These are phyloP conservation scores for Ailurus styani DNA, from an alignment of 2,113 vertebrate genomes.

Conservation along the genomic window DNA sequence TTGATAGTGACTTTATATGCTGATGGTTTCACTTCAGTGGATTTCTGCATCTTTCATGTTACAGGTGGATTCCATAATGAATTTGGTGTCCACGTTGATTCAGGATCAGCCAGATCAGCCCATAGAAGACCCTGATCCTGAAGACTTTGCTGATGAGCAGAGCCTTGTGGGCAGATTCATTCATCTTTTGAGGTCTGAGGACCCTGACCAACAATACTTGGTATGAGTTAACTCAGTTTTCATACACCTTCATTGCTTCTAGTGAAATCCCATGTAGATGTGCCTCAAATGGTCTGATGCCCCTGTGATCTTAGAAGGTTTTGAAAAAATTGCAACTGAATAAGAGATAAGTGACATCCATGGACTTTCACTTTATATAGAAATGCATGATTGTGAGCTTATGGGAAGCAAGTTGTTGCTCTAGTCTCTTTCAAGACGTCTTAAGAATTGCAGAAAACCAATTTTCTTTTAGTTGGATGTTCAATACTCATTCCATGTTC, in stretches of 20 bases:
- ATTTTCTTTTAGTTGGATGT: neutral
- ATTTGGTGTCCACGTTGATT: slow-evolving; percentile 93
- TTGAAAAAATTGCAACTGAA: neutral
- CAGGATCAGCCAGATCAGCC: slow-evolving; percentile 99
- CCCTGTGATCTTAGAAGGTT: neutral
- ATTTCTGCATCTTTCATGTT: neutral
- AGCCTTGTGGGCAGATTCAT: slow-evolving; percentile 97
- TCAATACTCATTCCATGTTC: neutral
- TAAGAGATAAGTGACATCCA: neutral
- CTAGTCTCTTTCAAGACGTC: neutral
- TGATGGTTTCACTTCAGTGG: neutral
- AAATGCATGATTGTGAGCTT: neutral
- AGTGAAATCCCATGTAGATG: neutral
- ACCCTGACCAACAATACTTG: slow-evolving; percentile 97
- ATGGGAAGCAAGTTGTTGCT: neutral
- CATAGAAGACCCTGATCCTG: slow-evolving; percentile 95
- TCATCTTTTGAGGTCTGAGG: slow-evolving; percentile 94
- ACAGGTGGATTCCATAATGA: slow-evolving; percentile 97
- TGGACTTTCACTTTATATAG: neutral
- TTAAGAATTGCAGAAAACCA: neutral
- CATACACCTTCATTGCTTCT: neutral
- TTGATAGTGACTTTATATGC: neutral
- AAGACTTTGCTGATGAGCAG: slow-evolving; percentile 98
- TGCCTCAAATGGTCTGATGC: neutral
- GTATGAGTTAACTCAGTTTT: slow-evolving; percentile 73